Conservation (phyloP, 2,797 vertebrate species). For the Eulemur mongoz region DNA sequence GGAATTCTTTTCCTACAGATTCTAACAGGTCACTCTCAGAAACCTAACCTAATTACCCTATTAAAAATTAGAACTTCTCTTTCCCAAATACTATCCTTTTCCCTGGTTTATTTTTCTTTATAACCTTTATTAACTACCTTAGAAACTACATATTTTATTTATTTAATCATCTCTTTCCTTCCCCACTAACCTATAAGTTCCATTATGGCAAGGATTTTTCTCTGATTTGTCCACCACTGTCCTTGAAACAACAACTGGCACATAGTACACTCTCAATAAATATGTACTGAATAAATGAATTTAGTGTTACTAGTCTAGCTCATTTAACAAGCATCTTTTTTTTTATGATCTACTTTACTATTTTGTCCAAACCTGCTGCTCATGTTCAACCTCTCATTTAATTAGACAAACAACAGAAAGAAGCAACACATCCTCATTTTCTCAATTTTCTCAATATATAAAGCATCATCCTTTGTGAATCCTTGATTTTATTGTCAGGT, state of each 20-base stretch:
- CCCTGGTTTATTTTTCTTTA: neutral
- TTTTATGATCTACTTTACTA: neutral
- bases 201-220: neutral
- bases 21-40: constrained; percentile 8
- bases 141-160: constrained; percentile 4
- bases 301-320: neutral
- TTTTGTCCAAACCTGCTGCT: constrained; percentile 27
- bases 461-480: neutral
- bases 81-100: neutral
- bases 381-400: constrained; percentile 14
- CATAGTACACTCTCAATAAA: neutral
- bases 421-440: constrained; percentile 23
- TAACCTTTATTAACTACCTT: neutral
- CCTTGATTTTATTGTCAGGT: neutral
- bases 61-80: neutral
- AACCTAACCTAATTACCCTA: neutral
- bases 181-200: constrained; percentile 38
- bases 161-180: neutral
- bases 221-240: neutral
- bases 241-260: neutral
- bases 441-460: neutral
- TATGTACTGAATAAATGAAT: neutral
- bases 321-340: constrained; percentile 4
- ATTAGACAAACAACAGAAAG: constrained; percentile 50
- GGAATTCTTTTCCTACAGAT: neutral